A percentile compares a stretch with the other conserved stretches of the same genome.
Conservation (phyloP, 1,140 invertebrate genomes). For the Popillia japonica region DNA sequence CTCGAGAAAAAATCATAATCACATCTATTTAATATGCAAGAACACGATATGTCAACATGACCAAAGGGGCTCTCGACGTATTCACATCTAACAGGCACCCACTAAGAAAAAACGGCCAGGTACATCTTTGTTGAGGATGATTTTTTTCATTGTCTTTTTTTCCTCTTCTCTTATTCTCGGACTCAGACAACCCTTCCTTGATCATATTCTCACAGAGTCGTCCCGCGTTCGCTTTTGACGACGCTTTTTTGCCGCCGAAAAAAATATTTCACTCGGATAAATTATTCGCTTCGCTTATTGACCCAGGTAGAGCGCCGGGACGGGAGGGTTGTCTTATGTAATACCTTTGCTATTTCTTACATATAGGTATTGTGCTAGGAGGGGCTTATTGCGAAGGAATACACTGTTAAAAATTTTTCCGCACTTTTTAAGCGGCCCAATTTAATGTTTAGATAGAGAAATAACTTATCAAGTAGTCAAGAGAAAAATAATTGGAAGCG, state of each 20-base stretch:
- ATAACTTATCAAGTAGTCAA: too few relatives aligned
- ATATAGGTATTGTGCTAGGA: not conserved
- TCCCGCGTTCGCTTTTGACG: conserved; percentile 24
- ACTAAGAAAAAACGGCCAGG: conserved; percentile 54
- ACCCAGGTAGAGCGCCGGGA: not conserved
- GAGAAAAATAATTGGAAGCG: too few relatives aligned
- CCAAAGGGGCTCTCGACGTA: conserved; percentile 43
- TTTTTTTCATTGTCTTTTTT: too few relatives aligned
- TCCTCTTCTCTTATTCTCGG: conserved; percentile 49
- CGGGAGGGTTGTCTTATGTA: too few relatives aligned
- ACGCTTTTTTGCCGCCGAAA: conserved; percentile 30
- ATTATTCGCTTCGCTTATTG: conserved; percentile 22
- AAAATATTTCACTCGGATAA: not conserved
- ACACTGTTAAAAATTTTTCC: too few relatives aligned
- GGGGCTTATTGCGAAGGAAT: not conserved
- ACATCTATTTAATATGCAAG: conserved; percentile 55
- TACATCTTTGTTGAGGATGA: conserved; percentile 44
- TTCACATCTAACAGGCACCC: conserved; percentile 52
- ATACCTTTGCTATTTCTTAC: too few relatives aligned
- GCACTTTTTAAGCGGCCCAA: too few relatives aligned
- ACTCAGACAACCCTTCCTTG: conserved; percentile 47
- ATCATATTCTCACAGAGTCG: conserved; percentile 51
- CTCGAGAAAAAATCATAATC: conserved; percentile 51
- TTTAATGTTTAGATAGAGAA: too few relatives aligned
- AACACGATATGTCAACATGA: conserved; percentile 56